phyloP scores from a whole-genome alignment of 1,140 invertebrate genomes.

The Drosophila nebulosa region DNA sequence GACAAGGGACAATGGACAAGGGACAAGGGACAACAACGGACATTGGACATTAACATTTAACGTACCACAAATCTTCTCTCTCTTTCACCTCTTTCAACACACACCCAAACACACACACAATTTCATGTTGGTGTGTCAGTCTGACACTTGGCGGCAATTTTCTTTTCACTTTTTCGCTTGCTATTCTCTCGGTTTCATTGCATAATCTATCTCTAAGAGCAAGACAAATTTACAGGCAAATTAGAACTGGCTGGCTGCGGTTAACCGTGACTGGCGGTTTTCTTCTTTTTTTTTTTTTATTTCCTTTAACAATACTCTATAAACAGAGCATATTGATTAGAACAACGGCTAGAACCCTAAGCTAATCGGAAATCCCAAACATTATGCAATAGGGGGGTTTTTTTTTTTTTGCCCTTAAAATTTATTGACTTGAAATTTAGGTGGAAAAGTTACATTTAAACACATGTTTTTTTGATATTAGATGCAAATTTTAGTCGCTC shows the following conservation, averaged over 20 bases:
- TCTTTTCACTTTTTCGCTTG: constrained; percentile 66
- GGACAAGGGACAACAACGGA: not conserved
- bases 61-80: not conserved
- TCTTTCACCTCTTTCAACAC: not conserved
- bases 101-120: no score
- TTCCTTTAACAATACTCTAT: not conserved
- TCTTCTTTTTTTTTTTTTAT: constrained; percentile 1
- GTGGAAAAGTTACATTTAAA: no score
- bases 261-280: constrained; percentile 62
- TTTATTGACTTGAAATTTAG: no score
- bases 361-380: no score
- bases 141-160: constrained; percentile 67
- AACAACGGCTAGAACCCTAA: not conserved
- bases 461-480: no score
- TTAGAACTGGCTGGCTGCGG: constrained; percentile 68
- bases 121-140: constrained; percentile 7
- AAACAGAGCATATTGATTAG: not conserved
- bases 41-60: constrained; percentile 8
- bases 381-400: no score
- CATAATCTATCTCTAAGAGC: constrained; percentile 64
- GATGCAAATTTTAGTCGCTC: no score
- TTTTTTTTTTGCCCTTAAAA: no score
- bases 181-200: constrained; percentile 58
- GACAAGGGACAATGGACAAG: not conserved
- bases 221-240: constrained; percentile 75